These are phyloP conservation scores for Bufo gargarizans DNA, from an alignment of 2,113 vertebrate species.

Conservation along the genomic window DNA sequence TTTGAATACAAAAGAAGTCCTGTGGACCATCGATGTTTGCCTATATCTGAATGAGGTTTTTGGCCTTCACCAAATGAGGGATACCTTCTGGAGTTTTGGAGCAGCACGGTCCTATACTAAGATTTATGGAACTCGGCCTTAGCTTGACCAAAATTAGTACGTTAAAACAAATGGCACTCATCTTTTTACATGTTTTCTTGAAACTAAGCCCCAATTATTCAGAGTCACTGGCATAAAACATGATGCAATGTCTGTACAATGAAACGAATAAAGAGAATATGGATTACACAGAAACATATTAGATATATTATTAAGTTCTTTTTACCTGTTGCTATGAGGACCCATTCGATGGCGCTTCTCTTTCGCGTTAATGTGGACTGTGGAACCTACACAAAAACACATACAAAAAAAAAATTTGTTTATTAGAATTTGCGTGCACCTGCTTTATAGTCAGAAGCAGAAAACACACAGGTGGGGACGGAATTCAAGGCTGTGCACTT, in stretches of 20 bases:
- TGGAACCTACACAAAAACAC: neutral
- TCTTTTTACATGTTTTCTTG: neutral
- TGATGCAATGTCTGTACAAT: neutral
- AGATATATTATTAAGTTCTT: neutral
- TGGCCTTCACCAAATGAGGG: no score
- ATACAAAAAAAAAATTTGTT: neutral
- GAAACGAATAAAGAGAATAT: neutral
- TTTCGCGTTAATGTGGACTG: neutral
- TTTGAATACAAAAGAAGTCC: no score
- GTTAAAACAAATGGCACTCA: neutral
- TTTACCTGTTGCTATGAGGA: slow-evolving; percentile 38
- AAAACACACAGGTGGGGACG: slow-evolving; percentile 36
- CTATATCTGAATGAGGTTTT: no score
- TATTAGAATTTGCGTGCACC: slow-evolving; percentile 6
- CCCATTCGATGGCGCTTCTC: slow-evolving; percentile 3
- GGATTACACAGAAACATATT: neutral
- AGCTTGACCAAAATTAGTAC: neutral
- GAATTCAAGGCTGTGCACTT: neutral
- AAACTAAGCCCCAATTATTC: slow-evolving; percentile 1
- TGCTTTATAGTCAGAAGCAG: neutral
- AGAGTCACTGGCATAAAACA: neutral
- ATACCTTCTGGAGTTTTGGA: no score
- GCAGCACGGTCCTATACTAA: no score
- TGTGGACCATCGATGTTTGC: no score
- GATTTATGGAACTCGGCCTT: no score